Evolutionary conservation across 2,888 invertebrate genomes (phyloP), one percentile per base, ranked within the genome.

Genomic region (Atrina japonica): DNA sequence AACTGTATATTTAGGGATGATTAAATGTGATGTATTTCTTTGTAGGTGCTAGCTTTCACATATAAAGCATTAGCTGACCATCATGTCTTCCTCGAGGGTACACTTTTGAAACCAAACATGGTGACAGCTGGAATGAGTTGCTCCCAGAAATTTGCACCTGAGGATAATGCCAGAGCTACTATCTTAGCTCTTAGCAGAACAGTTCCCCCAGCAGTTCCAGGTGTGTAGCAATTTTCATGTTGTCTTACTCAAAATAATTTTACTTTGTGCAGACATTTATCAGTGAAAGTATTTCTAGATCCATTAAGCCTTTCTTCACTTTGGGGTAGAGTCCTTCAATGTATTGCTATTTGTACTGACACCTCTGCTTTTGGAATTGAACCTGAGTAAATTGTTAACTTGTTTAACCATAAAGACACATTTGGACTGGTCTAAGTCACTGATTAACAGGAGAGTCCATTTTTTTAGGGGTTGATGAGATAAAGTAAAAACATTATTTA

Each of bases 81-180:
- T 91, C 96, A 99, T 90, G 97, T 99, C 73, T 99, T 93, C 93
- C 93, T 99, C 86, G 99, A 99, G 92, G 99, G 98, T 80, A 98
- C 98, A 14, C 94, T 99, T 41, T 93, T 99, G 86, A 99, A 99
- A 92, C 99, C 99, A 67, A 99, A 99, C 94, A 99, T 99, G 99
- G 98, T 98, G 60, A 98, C 96, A 65, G 94, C 96, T 69, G 98
- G 97, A 73, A 96, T 96, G 92, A 93, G 94, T 68, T 90, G 89
- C 76, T 53, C 80, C 82, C 95, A 93, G 86, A 94, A 93, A 85
- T 95, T 94, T 91, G 93, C 95, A n/a, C 93, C 97, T 1, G 93
- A 94, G 88, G 95, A 98, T 88, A 94, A 98, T 80, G 99, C 96
- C 25, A 92, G 93, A 74, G 98, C 98, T 52, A 99, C 99, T 7